phyloP scores from a whole-genome alignment of 2,113 vertebrate species.

The Eublepharis macularius region DNA sequence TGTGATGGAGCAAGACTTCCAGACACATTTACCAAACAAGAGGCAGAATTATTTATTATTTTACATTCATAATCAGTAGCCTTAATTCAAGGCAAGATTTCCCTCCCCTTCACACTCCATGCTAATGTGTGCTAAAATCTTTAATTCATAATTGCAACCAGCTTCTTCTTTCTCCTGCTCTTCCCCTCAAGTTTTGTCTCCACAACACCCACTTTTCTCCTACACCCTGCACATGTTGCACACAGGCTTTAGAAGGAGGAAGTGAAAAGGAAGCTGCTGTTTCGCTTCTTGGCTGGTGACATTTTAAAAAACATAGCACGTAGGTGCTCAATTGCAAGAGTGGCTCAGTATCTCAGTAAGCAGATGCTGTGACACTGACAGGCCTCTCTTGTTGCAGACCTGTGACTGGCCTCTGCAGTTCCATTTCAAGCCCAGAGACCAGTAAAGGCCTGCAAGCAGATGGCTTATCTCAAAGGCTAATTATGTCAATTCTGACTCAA shows the following conservation, averaged over 20 bases:
- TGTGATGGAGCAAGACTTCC: neutral
- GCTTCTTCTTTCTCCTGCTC: neutral
- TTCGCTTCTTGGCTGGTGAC: neutral
- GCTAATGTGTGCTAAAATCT: constrained; percentile 24
- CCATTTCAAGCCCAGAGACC: constrained; percentile 8
- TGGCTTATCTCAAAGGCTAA: constrained; percentile 68
- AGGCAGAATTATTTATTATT: constrained; percentile 32
- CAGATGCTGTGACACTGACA: constrained; percentile 62
- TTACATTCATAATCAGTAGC: constrained; percentile 46
- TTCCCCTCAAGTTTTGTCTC: neutral
- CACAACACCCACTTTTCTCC: neutral
- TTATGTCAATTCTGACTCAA: constrained; percentile 35
- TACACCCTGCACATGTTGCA: neutral
- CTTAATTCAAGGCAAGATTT: constrained; percentile 38
- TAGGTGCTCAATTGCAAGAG: constrained; percentile 16
- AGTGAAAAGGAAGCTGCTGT: neutral
- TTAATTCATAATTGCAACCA: neutral
- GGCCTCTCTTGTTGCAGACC: constrained; percentile 41
- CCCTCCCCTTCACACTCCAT: constrained; percentile 2
- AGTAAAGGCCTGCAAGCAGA: constrained; percentile 61
- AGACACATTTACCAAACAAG: constrained; percentile 32
- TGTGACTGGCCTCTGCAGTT: constrained; percentile 34
- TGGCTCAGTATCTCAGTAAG: constrained; percentile 25
- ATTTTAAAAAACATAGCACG: constrained; percentile 46
- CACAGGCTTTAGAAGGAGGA: neutral